Evolutionary conservation across 2,888 invertebrate species (phyloP).

Genomic region (Aelia acuminata): DNA sequence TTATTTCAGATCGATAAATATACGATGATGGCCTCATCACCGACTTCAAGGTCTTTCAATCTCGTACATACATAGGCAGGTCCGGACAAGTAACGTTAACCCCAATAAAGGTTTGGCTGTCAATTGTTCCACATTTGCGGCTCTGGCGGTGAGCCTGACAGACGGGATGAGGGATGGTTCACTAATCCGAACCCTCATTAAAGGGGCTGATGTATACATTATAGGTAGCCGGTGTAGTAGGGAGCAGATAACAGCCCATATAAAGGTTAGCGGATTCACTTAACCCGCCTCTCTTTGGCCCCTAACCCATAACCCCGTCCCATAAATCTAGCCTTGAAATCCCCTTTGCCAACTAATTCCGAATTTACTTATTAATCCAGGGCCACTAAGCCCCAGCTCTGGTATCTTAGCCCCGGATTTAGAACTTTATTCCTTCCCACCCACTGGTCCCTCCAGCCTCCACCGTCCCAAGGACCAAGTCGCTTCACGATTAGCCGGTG

Average conservation of each 20-base stretch:
- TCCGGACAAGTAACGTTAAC: not conserved
- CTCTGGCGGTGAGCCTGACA: not conserved
- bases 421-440: constrained; percentile 25
- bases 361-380: constrained; percentile 55
- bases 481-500: not conserved
- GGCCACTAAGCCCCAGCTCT: constrained; percentile 5
- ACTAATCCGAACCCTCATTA: not conserved
- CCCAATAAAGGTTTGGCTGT: not conserved
- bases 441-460: not conserved
- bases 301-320: not conserved
- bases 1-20: no score
- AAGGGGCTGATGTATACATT: constrained; percentile 21
- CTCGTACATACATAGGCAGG: not conserved
- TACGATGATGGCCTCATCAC: no score
- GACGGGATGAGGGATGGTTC: not conserved
- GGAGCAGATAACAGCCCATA: constrained; percentile 9
- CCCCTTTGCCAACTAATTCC: constrained; percentile 56
- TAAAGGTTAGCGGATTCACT: constrained; percentile 37
- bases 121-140: not conserved
- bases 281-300: not conserved
- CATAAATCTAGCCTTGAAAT: constrained; percentile 50
- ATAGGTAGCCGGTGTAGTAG: not conserved
- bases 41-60: no score
- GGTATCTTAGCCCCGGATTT: constrained; percentile 52
- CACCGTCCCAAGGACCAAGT: constrained; percentile 28